A percentile compares a stretch with the other conserved stretches of the same genome.
These are phyloP conservation scores for Lophius piscatorius DNA, from an alignment of 2,113 vertebrate genomes.

Conservation along the genomic window DNA sequence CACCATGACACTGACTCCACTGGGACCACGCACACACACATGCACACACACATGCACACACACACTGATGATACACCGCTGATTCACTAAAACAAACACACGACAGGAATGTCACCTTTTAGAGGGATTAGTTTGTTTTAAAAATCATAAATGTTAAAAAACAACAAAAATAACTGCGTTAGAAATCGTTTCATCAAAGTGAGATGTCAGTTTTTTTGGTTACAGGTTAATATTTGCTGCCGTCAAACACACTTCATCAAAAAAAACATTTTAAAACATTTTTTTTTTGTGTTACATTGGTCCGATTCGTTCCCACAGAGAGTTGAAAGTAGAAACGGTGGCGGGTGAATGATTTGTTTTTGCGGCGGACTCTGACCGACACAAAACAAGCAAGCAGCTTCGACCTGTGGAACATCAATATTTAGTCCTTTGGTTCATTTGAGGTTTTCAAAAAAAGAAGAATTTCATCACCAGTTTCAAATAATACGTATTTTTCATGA, in stretches of 20 bases:
- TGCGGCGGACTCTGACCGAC: conserved; percentile 41
- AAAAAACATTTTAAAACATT: too few species aligned
- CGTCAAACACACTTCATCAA: too few species aligned
- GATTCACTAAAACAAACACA: not conserved
- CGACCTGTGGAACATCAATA: conserved; percentile 2
- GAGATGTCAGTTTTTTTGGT: too few species aligned
- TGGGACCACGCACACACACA: not conserved
- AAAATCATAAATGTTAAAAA: too few species aligned
- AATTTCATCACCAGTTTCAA: not conserved
- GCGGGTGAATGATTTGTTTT: not conserved
- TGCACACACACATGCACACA: not conserved
- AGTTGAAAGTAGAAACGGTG: not conserved
- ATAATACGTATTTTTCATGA: too few species aligned
- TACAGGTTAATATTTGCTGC: too few species aligned
- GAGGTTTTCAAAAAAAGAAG: conserved; percentile 13
- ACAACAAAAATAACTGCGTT: too few species aligned
- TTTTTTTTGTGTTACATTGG: too few species aligned
- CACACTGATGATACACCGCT: not conserved
- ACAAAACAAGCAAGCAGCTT: conserved; percentile 20
- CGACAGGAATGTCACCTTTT: too few species aligned
- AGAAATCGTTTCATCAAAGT: too few species aligned
- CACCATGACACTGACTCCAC: conserved; percentile 30
- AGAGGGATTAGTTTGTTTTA: not conserved
- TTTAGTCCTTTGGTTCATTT: conserved; percentile 1
- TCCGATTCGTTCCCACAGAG: not conserved